These are phyloP conservation scores for Rhopilema esculentum DNA, from an alignment of 30 jellyfish, hydroid and myxozoan genomes.

Conservation along the genomic window DNA sequence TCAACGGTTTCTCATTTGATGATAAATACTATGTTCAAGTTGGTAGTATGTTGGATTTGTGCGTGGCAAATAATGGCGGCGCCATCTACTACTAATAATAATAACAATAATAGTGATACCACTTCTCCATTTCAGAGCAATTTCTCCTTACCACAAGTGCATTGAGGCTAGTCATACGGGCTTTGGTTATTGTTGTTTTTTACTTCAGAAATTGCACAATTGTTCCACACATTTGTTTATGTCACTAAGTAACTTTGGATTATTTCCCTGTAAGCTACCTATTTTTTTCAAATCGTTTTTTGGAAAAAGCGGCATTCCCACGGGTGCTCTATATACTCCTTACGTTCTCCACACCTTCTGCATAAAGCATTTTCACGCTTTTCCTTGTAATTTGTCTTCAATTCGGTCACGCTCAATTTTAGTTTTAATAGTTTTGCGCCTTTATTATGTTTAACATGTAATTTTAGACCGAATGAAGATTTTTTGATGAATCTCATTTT, in stretches of 20 bases:
- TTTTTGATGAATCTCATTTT: constrained; percentile 32
- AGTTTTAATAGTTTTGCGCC: constrained; percentile 1
- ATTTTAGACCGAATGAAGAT: constrained; percentile 9
- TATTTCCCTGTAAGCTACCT: background rate
- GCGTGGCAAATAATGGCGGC: too few species aligned
- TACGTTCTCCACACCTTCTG: background rate
- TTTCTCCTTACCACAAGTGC: background rate
- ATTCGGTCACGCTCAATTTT: background rate
- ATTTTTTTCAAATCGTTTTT: background rate
- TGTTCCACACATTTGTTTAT: background rate
- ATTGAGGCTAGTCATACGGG: background rate
- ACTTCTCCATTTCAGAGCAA: background rate
- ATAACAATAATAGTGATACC: background rate
- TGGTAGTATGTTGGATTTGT: too few species aligned
- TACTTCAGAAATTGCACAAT: background rate
- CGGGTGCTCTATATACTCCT: background rate
- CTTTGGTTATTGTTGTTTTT: background rate
- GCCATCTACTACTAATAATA: too few species aligned
- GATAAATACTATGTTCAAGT: too few species aligned
- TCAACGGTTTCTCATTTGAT: too few species aligned
- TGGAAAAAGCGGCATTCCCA: background rate
- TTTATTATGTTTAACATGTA: constrained; percentile 3
- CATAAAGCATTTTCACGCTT: background rate
- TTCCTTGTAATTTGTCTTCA: background rate
- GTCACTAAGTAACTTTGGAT: background rate